Evolutionary conservation across 2,888 invertebrate species (phyloP).

Genomic region (Automeris io): DNA sequence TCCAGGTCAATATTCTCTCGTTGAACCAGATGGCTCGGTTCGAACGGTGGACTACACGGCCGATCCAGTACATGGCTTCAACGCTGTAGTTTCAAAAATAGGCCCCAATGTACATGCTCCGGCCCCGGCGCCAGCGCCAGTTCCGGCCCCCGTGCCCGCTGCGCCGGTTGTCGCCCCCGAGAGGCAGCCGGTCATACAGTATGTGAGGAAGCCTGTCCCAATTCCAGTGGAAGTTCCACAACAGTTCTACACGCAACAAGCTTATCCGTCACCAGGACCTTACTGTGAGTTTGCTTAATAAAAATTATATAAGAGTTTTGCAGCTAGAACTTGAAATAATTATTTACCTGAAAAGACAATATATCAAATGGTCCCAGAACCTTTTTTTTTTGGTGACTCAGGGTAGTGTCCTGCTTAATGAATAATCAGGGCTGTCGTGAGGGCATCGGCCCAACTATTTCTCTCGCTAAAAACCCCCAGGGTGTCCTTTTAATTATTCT

Average conservation of each 20-base stretch:
- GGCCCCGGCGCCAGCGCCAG: slow-evolving; percentile 21
- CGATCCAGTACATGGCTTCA: slow-evolving; percentile 76
- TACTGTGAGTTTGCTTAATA: slow-evolving; percentile 31
- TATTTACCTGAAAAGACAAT: no score
- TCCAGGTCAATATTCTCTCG: slow-evolving; percentile 71
- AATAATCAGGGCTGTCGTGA: no score
- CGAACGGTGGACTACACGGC: slow-evolving; percentile 77
- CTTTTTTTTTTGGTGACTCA: no score
- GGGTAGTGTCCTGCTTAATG: no score
- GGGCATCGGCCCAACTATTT: no score
- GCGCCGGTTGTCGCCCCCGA: background rate
- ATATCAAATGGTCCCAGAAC: no score
- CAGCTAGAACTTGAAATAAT: no score
- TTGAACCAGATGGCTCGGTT: slow-evolving; percentile 72
- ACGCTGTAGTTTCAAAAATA: slow-evolving; percentile 73
- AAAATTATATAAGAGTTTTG: slow-evolving; percentile 1
- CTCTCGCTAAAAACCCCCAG: no score
- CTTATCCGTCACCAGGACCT: slow-evolving; percentile 33
- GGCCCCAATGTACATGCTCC: slow-evolving; percentile 66
- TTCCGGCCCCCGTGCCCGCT: slow-evolving; percentile 15
- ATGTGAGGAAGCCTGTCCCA: slow-evolving; percentile 41
- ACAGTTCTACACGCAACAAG: slow-evolving; percentile 27
- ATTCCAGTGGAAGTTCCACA: slow-evolving; percentile 55
- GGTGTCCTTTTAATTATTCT: no score
- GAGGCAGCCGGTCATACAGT: slow-evolving; percentile 31